Evolutionary conservation across 2,113 vertebrate genomes (phyloP), one percentile per base, ranked within the genome.

Genomic region (Daphoenositta chrysoptera): DNA sequence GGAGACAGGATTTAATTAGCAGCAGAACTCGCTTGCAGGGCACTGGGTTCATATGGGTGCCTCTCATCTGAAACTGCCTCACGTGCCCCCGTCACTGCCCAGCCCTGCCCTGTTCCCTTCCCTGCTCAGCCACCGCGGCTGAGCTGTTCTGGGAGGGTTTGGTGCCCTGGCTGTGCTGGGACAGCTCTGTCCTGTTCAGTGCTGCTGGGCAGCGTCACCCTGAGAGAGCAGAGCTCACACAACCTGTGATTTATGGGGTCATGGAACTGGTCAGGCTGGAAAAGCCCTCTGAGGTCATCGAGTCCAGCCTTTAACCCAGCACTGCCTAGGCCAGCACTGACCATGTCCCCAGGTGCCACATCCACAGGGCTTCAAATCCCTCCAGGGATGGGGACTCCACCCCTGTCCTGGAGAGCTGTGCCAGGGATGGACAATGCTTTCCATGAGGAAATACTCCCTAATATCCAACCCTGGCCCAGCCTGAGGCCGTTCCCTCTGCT

Each of bases 1-100:
- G 64, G 45, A 95, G 89, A 73, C 88, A 68, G 39, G 89, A 83
- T 94, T 96, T 93, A 96, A 97, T 96, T 96, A 93, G 84, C 87
- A 85, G 45, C 84, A 66, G 64, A 58, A 57, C 42, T 78, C 37
- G 10, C 58, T 77, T 21, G 50, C 75, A 33, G 85, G 28, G n/a
- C 42, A 12, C 42, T 54, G 90, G 64, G 10, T 60, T 60, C 3
- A 2, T 47, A 1, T 5, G 60, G 81, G 81, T 72, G 37, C 26
- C n/a, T 51, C 73, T 60, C 7, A 44, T 40, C 86, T 64, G 60
- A n/a, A 68, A 22, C 16, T 9, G 1, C 47, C 68, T 71, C 53
- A 5, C 1, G 5, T 66, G 45, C 37, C 37, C 48, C 15, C 1
- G 0, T 33, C 51, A 5, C 7, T 7, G 3, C 45, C 39, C 50